Evolutionary conservation across 2,113 vertebrate species (phyloP), one percentile per base, ranked within the genome.

Genomic region (Heterochromis multidens): DNA sequence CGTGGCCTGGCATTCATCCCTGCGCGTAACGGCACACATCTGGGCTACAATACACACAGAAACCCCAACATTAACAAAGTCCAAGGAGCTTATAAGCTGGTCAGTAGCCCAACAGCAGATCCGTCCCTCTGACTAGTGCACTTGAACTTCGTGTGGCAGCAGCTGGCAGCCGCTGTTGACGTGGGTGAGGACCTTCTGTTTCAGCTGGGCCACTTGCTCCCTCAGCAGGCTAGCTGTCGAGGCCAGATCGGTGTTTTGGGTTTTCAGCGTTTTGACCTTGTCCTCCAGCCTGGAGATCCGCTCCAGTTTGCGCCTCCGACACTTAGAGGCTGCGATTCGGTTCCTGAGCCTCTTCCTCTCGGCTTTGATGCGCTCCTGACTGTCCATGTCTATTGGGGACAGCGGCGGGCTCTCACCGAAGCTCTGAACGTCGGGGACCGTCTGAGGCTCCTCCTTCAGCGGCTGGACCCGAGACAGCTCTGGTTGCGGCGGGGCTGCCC

Each of bases 301-400:
- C 94, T 99, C 98, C 95, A 99, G 96, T 86, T 99, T 99, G 90
- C 98, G 96, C 93, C 97, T 97, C 78, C 98, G 96, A 95, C 98
- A 99, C 91, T 99, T 99, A 92, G 98, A 97, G 54, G 98, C 98
- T 63, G 98, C 98, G 90, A 99, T 99, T 74, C 98, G 96, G 94
- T 99, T 99, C 85, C 98, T 94, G 90, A 99, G 96, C 93, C 97
- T 94, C 93, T 99, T 99, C 86, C 98, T 94, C 95, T 99, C 98
- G 21, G 97, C 98, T 87, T 99, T 99, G 92, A 98, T 97, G 29
- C 96, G 95, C 93, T 99, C 98, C 93, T 98, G 98, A 7, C 96
- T 96, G 97, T 99, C 98, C 97, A 97, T 98, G 94, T 99, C 96
- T 92, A 98, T 97, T 81, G 98, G 98, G 5, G 98, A 99, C 25